Evolutionary conservation across 64 coral and sea anemone species (phyloP), one percentile per base, ranked within the genome.

Genomic region (Pachyseris speciosa): DNA sequence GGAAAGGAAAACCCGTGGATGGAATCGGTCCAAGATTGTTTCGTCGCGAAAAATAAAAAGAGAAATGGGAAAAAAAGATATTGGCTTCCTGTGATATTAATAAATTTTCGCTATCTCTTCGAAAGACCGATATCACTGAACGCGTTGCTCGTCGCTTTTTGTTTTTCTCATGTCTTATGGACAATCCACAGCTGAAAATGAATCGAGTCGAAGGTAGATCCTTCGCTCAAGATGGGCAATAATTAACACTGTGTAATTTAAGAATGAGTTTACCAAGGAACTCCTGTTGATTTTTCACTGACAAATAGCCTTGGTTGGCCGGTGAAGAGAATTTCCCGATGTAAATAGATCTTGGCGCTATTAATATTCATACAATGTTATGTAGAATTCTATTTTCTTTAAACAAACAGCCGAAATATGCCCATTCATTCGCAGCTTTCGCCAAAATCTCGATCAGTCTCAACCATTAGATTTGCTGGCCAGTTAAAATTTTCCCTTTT

Each of bases 311-410:
- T 16, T 71, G 67, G 22, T n/a, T 6, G 28, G 17, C 13, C 34
- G 17, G 9, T 37, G 6, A 9, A 39, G 1, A 37, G 37, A 67
- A 64, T 24, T 67, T 67, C 64, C 64, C 29, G 47, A 81, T 81
- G 77, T 81, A 81, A 81, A 81, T 81, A 81, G 20, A 81, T 38
- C 51, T 60, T 63, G 7, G 47, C 15, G 30, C 15, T 22, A 81
- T 81, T 81, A 81, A 81, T 81, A 81, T 81, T 81, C 77, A 30
- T 81, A 40, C 33, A 61, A 22, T 81, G 53, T 81, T 39, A 63
- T 81, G 77, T 39, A 81, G 77, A 81, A 61, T 81, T 81, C 34
- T 81, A 81, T 58, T 81, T 81, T 81, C 77, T 63, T 81, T 81
- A 63, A 81, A 81, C 77, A 79, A 79, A 79, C 49, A 79, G 48